Base-by-base conservation (phyloP, 2,888 invertebrate genomes). In the Argyresthia albistria region DNA sequence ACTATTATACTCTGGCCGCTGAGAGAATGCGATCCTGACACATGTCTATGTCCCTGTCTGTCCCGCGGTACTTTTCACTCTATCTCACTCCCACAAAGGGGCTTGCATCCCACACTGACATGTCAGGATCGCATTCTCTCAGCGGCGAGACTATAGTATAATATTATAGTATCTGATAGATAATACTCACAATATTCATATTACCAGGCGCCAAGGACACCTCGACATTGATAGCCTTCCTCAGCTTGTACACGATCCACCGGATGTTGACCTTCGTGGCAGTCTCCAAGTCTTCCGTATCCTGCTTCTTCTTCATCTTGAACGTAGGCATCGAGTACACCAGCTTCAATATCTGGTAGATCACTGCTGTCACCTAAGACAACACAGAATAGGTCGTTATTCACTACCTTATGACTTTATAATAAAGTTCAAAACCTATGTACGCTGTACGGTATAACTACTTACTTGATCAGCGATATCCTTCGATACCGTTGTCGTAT, bases 191-290 rank as follows among this genome's bases (percentile, higher is more conserved):
- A 83, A 96, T 91, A 59, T 90, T 81, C 57, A 88, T 91, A 46
- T 88, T 89, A 49, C 90, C 90, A 0, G 94, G 91, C 8, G 92
- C 89, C 64, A 92, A 91, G 11, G 93, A 91, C 0, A 96, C 90
- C 86, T 97, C 97, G 8, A 90, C 88, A 68, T 95, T 94, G 1
- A 95, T 90, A 56, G 94, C 91, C 66, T 91, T 92, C 49, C 94
- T 88, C 67, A 97, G 80, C 62, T 92, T 92, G 60, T 91, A 92
- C 8, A 94, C 70, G 35, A 96, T 80, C 95, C 95, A 96, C 35
- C 90, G 69, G 1, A 95, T 83, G 60, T 92, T 92, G 36, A 94
- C 83, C 70, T 80, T 89, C 12, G 84, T 74, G 1, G 70, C 67
- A n/a, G 73, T 73, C 43, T 80, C 80, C 0, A 66, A 60, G 2